phyloP scores from a whole-genome alignment of 1,140 invertebrate species.

The Agrilus planipennis region DNA sequence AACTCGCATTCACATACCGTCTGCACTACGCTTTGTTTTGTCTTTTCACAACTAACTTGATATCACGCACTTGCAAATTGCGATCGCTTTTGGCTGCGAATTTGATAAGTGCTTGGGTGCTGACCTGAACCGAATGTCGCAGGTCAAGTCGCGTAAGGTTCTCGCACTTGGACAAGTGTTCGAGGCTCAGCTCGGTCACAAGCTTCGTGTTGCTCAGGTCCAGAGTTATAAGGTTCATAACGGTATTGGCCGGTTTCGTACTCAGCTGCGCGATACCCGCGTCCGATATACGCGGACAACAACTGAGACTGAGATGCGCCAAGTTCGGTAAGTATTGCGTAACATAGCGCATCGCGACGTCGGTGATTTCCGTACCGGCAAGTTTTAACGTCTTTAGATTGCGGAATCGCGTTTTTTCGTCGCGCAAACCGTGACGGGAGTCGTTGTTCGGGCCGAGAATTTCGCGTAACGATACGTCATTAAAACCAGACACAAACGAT shows the following conservation, averaged over 20 bases:
- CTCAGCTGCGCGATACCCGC: constrained; percentile 77
- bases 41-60: constrained; percentile 54
- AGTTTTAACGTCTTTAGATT: constrained; percentile 62
- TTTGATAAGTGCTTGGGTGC: constrained; percentile 64
- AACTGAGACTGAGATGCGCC: constrained; percentile 65
- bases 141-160: constrained; percentile 55
- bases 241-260: constrained; percentile 46
- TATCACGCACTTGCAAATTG: constrained; percentile 60
- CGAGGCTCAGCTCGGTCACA: constrained; percentile 69
- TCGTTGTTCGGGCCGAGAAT: constrained; percentile 75
- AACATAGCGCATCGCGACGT: constrained; percentile 71
- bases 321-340: constrained; percentile 64
- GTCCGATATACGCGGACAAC: constrained; percentile 76
- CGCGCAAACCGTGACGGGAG: constrained; percentile 69
- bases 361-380: constrained; percentile 79
- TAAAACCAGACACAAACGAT: constrained; percentile 66
- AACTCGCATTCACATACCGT: too few species aligned
- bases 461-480: constrained; percentile 69
- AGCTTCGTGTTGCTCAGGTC: constrained; percentile 72
- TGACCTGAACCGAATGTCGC: constrained; percentile 62
- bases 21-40: constrained; percentile 28
- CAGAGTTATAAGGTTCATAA: constrained; percentile 46
- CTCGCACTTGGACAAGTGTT: constrained; percentile 59
- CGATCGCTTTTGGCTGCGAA: constrained; percentile 65
- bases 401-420: constrained; percentile 67